Conservation (phyloP, 2,888 invertebrate species). For the Mimumesa dahlbomi region DNA sequence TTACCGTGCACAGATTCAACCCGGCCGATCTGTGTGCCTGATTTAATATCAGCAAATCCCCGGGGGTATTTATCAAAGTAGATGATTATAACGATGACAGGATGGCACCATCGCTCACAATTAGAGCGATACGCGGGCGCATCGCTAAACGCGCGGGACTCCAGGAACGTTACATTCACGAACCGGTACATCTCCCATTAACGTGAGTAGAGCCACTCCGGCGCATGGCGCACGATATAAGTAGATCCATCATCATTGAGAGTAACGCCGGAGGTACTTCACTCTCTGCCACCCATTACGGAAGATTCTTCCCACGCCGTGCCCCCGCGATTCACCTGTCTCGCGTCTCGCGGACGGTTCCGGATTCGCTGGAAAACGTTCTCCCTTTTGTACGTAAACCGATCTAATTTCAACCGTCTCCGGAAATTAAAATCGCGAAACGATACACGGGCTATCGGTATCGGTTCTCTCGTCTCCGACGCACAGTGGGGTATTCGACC, state of each 20-base stretch:
- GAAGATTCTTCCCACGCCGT: constrained; percentile 33
- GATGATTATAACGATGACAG: constrained; percentile 13
- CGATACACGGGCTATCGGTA: no score
- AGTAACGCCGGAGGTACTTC: constrained; percentile 31
- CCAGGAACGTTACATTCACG: constrained; percentile 43
- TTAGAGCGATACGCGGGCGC: constrained; percentile 40
- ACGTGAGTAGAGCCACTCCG: constrained; percentile 27
- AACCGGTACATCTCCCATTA: constrained; percentile 39
- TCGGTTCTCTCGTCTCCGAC: no score
- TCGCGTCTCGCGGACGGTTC: constrained; percentile 2
- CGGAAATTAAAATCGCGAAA: no score
- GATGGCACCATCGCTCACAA: constrained; percentile 40
- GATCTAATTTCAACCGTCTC: no score
- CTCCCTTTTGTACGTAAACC: no score
- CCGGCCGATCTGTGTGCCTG: no score
- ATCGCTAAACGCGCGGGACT: constrained; percentile 15
- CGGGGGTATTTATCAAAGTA: constrained; percentile 26
- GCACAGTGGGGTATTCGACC: no score
- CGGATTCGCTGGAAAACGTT: constrained; percentile 11
- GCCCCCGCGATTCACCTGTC: constrained; percentile 33
- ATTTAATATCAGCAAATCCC: constrained; percentile 26
- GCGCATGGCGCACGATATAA: constrained; percentile 46
- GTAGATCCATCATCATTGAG: constrained; percentile 60
- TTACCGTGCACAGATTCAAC: not conserved
- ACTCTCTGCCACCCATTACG: constrained; percentile 38